Evolutionary conservation across 2,888 invertebrate species (phyloP).

Genomic region (Drosophila monieri): DNA sequence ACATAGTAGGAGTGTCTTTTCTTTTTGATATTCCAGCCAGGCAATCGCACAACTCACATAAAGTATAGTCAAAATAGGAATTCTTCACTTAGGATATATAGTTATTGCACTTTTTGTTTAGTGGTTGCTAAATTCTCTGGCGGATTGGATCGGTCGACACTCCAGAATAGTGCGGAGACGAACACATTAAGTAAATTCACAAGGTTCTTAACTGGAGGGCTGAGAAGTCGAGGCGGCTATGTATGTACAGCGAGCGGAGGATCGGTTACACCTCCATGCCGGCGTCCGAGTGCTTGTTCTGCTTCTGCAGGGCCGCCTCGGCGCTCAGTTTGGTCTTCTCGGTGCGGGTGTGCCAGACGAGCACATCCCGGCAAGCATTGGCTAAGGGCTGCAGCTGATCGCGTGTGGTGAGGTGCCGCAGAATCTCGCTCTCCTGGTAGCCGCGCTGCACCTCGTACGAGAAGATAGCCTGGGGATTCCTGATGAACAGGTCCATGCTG

Average conservation of each 20-base stretch:
- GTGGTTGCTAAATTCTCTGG: constrained; percentile 1
- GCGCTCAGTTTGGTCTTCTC: constrained; percentile 92
- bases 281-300: constrained; percentile 85
- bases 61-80: background rate
- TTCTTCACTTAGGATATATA: background rate
- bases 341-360: constrained; percentile 99
- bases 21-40: background rate
- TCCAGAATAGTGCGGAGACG: background rate
- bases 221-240: background rate
- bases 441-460: constrained; percentile 94
- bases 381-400: constrained; percentile 95
- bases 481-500: constrained; percentile 89
- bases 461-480: constrained; percentile 90
- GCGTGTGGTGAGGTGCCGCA: constrained; percentile 89
- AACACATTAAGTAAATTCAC: constrained; percentile 35
- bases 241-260: constrained; percentile 5
- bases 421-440: constrained; percentile 93
- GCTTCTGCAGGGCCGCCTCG: constrained; percentile 86
- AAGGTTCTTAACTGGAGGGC: background rate
- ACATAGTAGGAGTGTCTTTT: constrained; percentile 3
- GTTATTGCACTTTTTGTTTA: background rate
- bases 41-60: background rate
- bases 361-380: constrained; percentile 95
- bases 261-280: constrained; percentile 86
- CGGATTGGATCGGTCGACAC: background rate